Base-by-base conservation (phyloP, 2,113 vertebrate species). In the Gobius niger region DNA sequence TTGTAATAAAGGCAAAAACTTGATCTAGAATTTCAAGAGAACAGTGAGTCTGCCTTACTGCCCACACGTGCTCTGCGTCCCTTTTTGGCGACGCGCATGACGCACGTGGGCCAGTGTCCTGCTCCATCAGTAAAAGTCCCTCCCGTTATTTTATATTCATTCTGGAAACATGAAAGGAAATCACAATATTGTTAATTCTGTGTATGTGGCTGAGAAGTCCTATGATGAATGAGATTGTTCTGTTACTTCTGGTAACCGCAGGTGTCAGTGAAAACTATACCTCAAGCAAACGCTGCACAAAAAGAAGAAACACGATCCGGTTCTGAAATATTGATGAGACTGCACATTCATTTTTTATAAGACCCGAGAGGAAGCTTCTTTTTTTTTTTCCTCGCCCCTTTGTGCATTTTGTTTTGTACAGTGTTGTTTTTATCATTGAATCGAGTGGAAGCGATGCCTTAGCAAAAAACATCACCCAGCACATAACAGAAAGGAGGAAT, bases 291-390 rank as follows among this genome's bases (percentile, higher is more conserved):
- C 1, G 12, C 54, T 11, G 56, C 63, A 63, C 68, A 74, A 72
- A 77, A 70, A 79, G 70, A 68, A 54, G 85, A 82, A 85, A 90
- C 72, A 73, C 47, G 77, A 88, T 82, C 85, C 2, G 63, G 53
- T 50, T 74, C 47, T 89, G 73, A 89, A 91, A 90, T 89, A 90
- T 90, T 90, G 68, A 91, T 88, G 84, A 83, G 69, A 54, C 52
- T 24, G 9, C 63, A 10, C 12, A 75, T 82, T 77, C 73, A 68
- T 82, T 68, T 80, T 84, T 70, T 34, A 47, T 34, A 69, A 42
- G 54, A 52, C 50, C 49, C 61, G 16, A 7, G 9, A 65, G 67
- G 65, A 66, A 71, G 50, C 72, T 16, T 70, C 60, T n/a, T 51
- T 70, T 63, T n/a, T 51, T 40, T 68, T 16, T 10, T 44, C 57